Evolutionary conservation across 2,888 invertebrate genomes (phyloP), one percentile per base, ranked within the genome.

Genomic region (Branchipolynoe longqiensis): DNA sequence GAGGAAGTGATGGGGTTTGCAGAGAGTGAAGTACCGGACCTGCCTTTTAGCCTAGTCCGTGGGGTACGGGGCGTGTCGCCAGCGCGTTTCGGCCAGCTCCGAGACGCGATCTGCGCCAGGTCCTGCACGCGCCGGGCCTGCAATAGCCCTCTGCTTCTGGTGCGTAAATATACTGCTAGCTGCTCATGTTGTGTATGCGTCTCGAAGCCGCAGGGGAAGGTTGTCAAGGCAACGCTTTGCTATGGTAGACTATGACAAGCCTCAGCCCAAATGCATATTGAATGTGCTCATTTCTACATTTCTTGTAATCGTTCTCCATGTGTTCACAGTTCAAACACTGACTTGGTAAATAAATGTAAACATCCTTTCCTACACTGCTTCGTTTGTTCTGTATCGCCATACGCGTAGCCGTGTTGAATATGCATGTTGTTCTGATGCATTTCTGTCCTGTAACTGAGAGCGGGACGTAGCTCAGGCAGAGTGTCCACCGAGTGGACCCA

Each of bases 241-340:
- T 78, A 78, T 48, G 78, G 78, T 78, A 78, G 78, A 78, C 41
- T 78, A 78, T 78, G 78, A 78, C 78, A 41, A 78, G 78, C 78
- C 78, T 48, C 78, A 78, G 78, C 78, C 78, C 78, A 54, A 78
- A 78, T 78, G 78, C 78, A 78, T 78, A 78, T 78, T 78, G 78
- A 78, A 78, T 78, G 78, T 78, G 78, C 78, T 78, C 78, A 78
- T 78, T 78, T 78, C 78, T 78, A 78, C 78, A 78, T 78, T 78
- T 78, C 78, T 78, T 78, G 78, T 78, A 78, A 78, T 78, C 78
- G 78, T 78, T 78, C 78, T 78, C 78, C 78, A 78, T 78, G 78
- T 78, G 78, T 78, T 78, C 78, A 78, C 78, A 78, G 78, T 78
- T 78, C 78, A 78, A 78, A 41, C 78, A 78, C 78, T 78, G 78